phyloP scores from a whole-genome alignment of 2,888 invertebrate genomes.

The Anoplius nigerrimus region DNA sequence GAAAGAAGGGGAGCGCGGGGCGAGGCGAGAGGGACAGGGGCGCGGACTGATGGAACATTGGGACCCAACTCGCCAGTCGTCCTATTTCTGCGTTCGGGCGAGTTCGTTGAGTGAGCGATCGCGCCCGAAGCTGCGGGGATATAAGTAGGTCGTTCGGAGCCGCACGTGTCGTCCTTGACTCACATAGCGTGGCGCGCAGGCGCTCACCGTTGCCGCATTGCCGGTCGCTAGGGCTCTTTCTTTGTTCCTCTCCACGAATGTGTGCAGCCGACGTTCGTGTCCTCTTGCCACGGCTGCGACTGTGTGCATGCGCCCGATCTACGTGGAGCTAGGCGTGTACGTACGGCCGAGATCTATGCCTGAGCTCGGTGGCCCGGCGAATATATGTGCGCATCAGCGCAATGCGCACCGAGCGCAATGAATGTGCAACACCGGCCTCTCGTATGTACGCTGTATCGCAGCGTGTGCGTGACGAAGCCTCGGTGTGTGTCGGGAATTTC shows the following conservation, averaged over 20 bases:
- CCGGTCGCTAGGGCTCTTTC: slow-evolving; percentile 67
- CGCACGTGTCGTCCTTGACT: slow-evolving; percentile 76
- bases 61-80: slow-evolving; percentile 47
- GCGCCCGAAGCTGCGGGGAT: slow-evolving; percentile 69
- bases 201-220: slow-evolving; percentile 69
- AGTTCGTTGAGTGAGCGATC: slow-evolving; percentile 66
- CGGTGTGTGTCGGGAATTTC: too few species aligned
- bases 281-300: too few species aligned
- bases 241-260: slow-evolving; percentile 45
- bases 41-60: slow-evolving; percentile 34
- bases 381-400: too few species aligned
- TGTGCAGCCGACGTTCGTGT: slow-evolving; percentile 2
- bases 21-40: slow-evolving; percentile 24
- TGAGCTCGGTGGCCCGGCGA: background rate
- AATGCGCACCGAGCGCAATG: too few species aligned
- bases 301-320: too few species aligned
- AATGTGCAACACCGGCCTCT: too few species aligned
- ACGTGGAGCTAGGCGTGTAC: background rate
- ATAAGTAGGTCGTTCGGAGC: slow-evolving; percentile 74
- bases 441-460: too few species aligned
- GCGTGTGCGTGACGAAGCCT: too few species aligned
- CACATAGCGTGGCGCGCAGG: slow-evolving; percentile 73
- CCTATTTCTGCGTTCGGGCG: slow-evolving; percentile 70
- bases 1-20: slow-evolving; percentile 14
- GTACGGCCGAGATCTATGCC: background rate